Evolutionary conservation across 2,113 vertebrate genomes (phyloP).

Genomic region (Microcebus murinus): DNA sequence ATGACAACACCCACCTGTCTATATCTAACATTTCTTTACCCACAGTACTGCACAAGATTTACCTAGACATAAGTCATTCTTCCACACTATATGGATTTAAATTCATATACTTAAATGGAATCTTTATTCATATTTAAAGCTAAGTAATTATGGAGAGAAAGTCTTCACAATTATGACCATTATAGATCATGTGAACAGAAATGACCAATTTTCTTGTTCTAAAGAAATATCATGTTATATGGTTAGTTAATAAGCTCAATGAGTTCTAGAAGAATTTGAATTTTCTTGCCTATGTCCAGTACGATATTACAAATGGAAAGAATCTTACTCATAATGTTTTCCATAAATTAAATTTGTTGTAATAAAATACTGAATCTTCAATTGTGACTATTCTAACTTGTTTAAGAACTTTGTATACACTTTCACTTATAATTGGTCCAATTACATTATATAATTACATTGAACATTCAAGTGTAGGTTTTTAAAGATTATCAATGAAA

Average conservation of each 20-base stretch:
- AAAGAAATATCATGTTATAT: not conserved
- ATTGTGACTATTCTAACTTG: not conserved
- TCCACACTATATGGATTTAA: not conserved
- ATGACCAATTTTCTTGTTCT: not conserved
- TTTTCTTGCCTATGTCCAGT: not conserved
- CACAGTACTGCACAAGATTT: not conserved
- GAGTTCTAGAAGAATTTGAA: not conserved
- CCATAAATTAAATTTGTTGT: not conserved
- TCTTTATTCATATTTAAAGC: not conserved
- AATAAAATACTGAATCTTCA: not conserved
- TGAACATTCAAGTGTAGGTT: not conserved
- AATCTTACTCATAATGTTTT: not conserved
- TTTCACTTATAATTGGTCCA: not conserved
- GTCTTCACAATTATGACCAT: not conserved
- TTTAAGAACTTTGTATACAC: not conserved
- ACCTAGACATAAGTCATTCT: not conserved
- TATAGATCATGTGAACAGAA: not conserved
- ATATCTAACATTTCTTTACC: not conserved
- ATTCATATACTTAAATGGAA: not conserved
- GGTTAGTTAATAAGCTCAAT: not conserved
- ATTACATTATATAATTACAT: not conserved
- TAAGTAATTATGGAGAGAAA: not conserved
- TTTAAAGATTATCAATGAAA: not conserved
- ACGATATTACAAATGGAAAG: not conserved
- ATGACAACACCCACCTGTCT: conserved; percentile 26